Evolutionary conservation across 92 coral and sea anemone genomes (phyloP).

Genomic region (Ricordea florida): DNA sequence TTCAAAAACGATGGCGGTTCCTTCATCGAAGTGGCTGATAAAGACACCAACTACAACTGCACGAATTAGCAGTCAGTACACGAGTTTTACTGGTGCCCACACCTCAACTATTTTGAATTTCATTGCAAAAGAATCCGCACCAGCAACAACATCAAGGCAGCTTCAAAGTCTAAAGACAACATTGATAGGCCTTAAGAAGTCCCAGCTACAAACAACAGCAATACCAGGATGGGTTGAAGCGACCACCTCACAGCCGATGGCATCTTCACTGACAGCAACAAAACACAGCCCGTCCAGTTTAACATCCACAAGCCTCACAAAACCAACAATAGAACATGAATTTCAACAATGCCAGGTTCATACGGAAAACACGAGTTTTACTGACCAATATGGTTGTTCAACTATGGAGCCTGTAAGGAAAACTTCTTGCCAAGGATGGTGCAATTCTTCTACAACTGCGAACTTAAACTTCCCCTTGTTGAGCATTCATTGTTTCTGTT

Average conservation of each 20-base stretch:
- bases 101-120: neutral
- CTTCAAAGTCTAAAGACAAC: neutral
- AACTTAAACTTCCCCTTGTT: slow-evolving; percentile 46
- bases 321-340: neutral
- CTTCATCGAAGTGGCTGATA: too few species aligned
- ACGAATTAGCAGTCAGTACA: neutral
- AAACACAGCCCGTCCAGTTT: neutral
- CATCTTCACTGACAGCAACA: neutral
- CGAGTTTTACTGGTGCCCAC: neutral
- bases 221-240: too few species aligned
- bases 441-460: slow-evolving; percentile 53
- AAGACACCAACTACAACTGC: neutral
- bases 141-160: neutral
- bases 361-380: slow-evolving; percentile 17
- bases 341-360: slow-evolving; percentile 18
- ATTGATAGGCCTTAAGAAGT: neutral
- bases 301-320: neutral
- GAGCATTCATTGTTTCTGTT: slow-evolving; percentile 63
- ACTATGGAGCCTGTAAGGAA: slow-evolving; percentile 38
- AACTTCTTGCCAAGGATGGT: slow-evolving; percentile 69
- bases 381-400: slow-evolving; percentile 40
- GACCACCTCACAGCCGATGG: neutral
- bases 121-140: neutral
- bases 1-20: too few species aligned
- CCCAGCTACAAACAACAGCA: neutral